phyloP scores from a whole-genome alignment of 2,888 invertebrate genomes.

The Parasteatoda lunata region DNA sequence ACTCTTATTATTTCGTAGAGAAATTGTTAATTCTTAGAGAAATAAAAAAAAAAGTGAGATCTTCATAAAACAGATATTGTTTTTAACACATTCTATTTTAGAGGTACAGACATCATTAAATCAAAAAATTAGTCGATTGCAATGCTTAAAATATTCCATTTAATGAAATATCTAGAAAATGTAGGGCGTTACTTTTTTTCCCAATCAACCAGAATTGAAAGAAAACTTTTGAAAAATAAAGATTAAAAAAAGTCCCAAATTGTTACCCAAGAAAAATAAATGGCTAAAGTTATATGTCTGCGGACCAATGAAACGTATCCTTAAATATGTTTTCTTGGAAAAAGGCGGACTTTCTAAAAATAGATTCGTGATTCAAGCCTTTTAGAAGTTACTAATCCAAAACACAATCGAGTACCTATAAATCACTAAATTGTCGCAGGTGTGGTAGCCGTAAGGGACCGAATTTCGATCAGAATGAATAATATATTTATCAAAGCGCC shows the following conservation, averaged over 20 bases:
- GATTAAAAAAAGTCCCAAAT: not conserved
- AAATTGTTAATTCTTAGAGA: too few species aligned
- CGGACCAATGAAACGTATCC: constrained; percentile 37
- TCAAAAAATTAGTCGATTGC: too few species aligned
- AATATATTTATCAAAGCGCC: constrained; percentile 42
- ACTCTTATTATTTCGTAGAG: too few species aligned
- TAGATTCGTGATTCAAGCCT: constrained; percentile 14
- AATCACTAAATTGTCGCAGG: not conserved
- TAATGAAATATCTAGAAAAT: too few species aligned
- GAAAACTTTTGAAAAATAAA: not conserved
- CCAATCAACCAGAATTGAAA: too few species aligned
- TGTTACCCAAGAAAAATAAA: constrained; percentile 3
- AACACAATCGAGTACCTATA: constrained; percentile 24
- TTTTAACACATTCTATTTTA: too few species aligned
- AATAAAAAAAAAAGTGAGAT: too few species aligned
- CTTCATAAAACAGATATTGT: too few species aligned
- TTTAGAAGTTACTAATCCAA: constrained; percentile 10
- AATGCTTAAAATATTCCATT: too few species aligned
- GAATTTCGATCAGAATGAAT: constrained; percentile 34
- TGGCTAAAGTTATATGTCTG: constrained; percentile 20
- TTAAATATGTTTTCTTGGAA: constrained; percentile 23
- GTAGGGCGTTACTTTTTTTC: too few species aligned
- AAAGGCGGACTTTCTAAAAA: constrained; percentile 19
- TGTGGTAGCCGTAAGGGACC: not conserved
- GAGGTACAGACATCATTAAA: too few species aligned